Evolutionary conservation across 2,797 vertebrate genomes (phyloP).

Genomic region (Gambelia wislizenii): DNA sequence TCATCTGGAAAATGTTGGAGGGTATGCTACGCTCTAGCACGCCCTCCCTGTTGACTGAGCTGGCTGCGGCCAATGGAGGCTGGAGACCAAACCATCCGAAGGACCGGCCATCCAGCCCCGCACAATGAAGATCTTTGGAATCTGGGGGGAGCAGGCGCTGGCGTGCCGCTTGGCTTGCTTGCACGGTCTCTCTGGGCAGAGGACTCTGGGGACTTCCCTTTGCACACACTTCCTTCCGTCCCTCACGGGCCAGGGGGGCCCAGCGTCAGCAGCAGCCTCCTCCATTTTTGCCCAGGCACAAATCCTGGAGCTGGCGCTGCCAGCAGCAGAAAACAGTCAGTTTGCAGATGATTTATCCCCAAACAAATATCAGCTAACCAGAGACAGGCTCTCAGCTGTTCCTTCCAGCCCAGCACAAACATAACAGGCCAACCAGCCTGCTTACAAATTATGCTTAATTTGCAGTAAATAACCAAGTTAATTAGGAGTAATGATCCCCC

Average conservation of each 20-base stretch:
- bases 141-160: too few relatives aligned
- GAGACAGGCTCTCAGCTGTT: conserved; percentile 50
- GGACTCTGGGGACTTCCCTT: too few relatives aligned
- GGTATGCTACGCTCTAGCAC: too few relatives aligned
- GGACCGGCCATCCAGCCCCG: too few relatives aligned
- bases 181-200: background rate
- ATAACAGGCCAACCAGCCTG: conserved; percentile 72
- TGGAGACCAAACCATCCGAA: too few relatives aligned
- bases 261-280: background rate
- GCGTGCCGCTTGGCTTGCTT: background rate
- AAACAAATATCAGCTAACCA: conserved; percentile 33
- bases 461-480: conserved; percentile 90
- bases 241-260: too few relatives aligned
- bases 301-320: background rate
- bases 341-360: conserved; percentile 40
- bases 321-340: background rate
- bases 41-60: too few relatives aligned
- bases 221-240: too few relatives aligned
- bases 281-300: background rate
- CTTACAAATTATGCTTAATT: conserved; percentile 86
- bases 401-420: conserved; percentile 60
- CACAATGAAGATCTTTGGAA: too few relatives aligned
- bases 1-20: too few relatives aligned
- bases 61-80: too few relatives aligned
- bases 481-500: conserved; percentile 94